Percentiles rank a stretch among this genome's conserved stretches.
phyloP scores from a whole-genome alignment of 2,888 invertebrate genomes.

The Calameuta pallipes region DNA sequence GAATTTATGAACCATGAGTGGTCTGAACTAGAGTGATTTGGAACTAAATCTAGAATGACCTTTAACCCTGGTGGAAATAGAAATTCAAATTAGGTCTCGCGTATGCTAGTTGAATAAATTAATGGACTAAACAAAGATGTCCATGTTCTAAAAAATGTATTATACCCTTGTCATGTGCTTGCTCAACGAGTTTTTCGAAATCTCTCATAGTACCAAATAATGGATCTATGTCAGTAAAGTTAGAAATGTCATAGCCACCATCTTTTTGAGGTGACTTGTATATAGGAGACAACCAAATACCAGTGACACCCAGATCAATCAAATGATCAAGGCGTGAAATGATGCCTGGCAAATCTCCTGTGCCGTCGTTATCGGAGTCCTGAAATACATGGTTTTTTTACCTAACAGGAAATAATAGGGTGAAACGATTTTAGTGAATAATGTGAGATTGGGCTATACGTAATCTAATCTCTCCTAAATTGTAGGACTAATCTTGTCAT shows the following conservation, averaged over 20 bases:
- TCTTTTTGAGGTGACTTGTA: conserved; percentile 75
- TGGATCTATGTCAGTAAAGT: conserved; percentile 76
- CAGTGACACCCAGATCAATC: conserved; percentile 74
- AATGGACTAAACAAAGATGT: neutral
- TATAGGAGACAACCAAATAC: conserved; percentile 80
- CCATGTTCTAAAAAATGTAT: neutral
- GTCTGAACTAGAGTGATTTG: conserved; percentile 79
- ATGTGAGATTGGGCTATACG: neutral
- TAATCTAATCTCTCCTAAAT: too few species aligned
- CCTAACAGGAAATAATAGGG: neutral
- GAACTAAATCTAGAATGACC: conserved; percentile 74
- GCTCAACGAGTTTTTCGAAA: conserved; percentile 72
- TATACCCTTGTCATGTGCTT: conserved; percentile 59
- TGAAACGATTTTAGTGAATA: neutral
- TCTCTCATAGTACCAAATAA: conserved; percentile 79
- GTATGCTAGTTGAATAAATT: neutral
- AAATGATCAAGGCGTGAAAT: conserved; percentile 73
- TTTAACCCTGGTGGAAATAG: conserved; percentile 51
- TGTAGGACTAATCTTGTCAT: too few species aligned
- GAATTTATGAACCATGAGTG: conserved; percentile 85
- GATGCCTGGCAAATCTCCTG: conserved; percentile 69
- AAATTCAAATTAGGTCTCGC: neutral
- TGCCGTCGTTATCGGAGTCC: conserved; percentile 21
- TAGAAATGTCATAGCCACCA: conserved; percentile 82
- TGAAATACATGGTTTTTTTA: neutral